Conservation (phyloP, 2,888 invertebrate genomes). For the Drosophila kanekoi region DNA sequence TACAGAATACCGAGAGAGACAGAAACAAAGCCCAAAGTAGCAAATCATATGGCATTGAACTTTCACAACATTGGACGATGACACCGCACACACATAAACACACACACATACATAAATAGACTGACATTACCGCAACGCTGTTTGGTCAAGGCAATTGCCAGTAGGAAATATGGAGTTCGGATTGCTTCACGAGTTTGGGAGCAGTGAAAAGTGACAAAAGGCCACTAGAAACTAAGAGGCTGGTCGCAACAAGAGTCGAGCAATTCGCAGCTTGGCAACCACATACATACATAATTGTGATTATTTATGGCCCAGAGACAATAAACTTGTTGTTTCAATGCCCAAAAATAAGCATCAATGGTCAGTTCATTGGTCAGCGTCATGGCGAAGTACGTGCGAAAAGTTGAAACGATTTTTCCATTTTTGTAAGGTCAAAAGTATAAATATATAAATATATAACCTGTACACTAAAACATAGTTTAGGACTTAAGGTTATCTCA, state of each 20-base stretch:
- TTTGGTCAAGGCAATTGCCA: constrained; percentile 70
- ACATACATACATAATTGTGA: constrained; percentile 22
- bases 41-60: constrained; percentile 66
- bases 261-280: constrained; percentile 24
- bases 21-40: constrained; percentile 26
- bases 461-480: not conserved
- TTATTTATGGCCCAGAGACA: constrained; percentile 73
- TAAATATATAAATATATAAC: not conserved
- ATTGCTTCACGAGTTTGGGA: constrained; percentile 12
- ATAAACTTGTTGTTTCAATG: constrained; percentile 69
- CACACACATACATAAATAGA: constrained; percentile 4
- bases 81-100: constrained; percentile 14
- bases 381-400: constrained; percentile 52
- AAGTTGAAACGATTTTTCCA: constrained; percentile 35
- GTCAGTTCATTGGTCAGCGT: constrained; percentile 43
- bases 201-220: constrained; percentile 62
- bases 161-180: constrained; percentile 13
- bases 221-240: constrained; percentile 60
- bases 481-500: not conserved
- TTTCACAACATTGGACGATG: constrained; percentile 44
- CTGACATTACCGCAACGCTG: constrained; percentile 28
- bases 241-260: constrained; percentile 39
- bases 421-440: constrained; percentile 55
- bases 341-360: constrained; percentile 63
- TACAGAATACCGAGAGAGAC: constrained; percentile 28